phyloP scores from a whole-genome alignment of 2,113 vertebrate genomes.

The Tapirus terrestris region DNA sequence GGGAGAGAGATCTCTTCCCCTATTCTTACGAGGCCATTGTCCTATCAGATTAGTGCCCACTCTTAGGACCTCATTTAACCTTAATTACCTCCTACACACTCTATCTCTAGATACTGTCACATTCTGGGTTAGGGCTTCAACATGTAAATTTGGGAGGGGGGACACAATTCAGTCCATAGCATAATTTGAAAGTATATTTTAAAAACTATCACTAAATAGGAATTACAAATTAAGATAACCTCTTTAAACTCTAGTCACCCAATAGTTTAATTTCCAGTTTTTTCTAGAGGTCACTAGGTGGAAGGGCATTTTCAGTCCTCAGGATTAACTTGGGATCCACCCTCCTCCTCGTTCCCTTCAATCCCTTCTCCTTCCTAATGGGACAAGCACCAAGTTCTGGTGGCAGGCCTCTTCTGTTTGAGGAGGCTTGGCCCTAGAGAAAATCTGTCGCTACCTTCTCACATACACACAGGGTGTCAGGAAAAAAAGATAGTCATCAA shows the following conservation, averaged over 20 bases:
- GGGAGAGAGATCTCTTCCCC: neutral
- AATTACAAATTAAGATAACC: neutral
- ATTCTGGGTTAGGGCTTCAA: neutral
- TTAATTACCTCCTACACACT: neutral
- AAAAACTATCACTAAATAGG: neutral
- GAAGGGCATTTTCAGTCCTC: neutral
- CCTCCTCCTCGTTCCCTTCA: neutral
- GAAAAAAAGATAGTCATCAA: neutral
- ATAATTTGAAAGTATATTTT: constrained; percentile 39
- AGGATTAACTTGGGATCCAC: neutral
- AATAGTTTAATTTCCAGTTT: constrained; percentile 20
- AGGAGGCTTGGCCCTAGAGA: neutral
- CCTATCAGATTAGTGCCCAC: neutral
- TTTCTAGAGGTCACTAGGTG: neutral
- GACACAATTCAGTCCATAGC: neutral
- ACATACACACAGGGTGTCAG: neutral
- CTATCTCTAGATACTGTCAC: neutral
- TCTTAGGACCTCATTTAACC: neutral
- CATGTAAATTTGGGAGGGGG: neutral
- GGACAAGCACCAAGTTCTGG: neutral
- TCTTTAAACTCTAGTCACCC: neutral
- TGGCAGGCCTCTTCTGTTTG: neutral
- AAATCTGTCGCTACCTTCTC: neutral
- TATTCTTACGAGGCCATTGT: neutral
- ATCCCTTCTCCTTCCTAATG: neutral